Base-by-base conservation (phyloP, 2,888 invertebrate genomes). In the Amiota minor region DNA sequence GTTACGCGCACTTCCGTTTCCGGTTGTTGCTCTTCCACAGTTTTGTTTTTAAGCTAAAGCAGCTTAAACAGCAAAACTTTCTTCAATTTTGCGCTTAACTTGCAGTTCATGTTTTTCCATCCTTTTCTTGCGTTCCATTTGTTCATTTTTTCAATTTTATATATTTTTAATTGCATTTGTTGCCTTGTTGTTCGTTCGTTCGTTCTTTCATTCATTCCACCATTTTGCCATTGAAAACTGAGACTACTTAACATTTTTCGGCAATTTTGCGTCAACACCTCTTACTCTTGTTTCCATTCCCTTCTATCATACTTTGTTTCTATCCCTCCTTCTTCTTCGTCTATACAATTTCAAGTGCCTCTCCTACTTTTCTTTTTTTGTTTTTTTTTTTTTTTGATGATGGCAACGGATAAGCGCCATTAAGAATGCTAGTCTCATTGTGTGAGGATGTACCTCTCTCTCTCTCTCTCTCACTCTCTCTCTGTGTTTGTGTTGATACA, bases 401-500 rank as follows among this genome's bases (percentile, higher is more conserved):
- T 68, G 67, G n/a, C 67, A 68, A 68, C 53, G 67, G 67, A 68
- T 68, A 53, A 68, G 50, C 67, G 53, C 67, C 67, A 68, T 68
- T 68, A 68, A 68, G 53, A 53, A 46, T 53, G 65, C 67, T 68
- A 53, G 53, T 53, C n/a, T n/a, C 12, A 53, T 9, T 53, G 53
- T 6, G 53, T n/a, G n/a, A 53, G 35, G 35, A 35, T 35, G 35
- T 35, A 35, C 6, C 35, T 35, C 23, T 23, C 23, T 23, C 23
- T 23, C 2, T 35, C 6, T 35, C 35, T n/a, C n/a, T n/a, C n/a
- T n/a, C n/a, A n/a, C 12, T 50, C 12, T 50, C 12, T 82, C 80
- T 81, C 85, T 85, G 83, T 85, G 83, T 78, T 80, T 83, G 72
- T 84, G 79, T 82, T 79, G 83, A 83, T 83, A 83, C n/a, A 35